phyloP scores from a whole-genome alignment of 1,140 invertebrate species.

The Dreissena polymorpha region DNA sequence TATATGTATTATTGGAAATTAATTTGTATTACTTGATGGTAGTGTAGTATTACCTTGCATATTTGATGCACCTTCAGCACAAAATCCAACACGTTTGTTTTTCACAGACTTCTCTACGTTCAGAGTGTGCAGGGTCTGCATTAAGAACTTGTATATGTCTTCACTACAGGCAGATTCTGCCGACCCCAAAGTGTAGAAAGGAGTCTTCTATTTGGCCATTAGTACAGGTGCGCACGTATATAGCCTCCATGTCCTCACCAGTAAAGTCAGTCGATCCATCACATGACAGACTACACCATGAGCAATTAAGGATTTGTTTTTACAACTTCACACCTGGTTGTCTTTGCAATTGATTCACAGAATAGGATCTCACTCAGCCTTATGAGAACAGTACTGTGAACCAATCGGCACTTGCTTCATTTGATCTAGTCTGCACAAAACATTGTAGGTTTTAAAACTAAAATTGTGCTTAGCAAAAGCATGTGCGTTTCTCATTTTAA shows the following conservation, averaged over 20 bases:
- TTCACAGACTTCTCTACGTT: not conserved
- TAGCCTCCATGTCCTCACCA: conserved; percentile 48
- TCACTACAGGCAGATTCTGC: conserved; percentile 38
- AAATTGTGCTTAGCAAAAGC: no score
- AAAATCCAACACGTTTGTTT: conserved; percentile 10
- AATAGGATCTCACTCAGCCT: not conserved
- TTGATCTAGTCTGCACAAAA: no score
- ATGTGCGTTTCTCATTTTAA: no score
- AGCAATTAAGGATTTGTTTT: not conserved
- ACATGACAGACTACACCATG: conserved; percentile 35
- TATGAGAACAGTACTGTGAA: not conserved
- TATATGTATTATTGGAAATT: not conserved
- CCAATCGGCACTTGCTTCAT: no score
- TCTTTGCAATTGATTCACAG: not conserved
- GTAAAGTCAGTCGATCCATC: conserved; percentile 51
- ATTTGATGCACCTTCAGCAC: conserved; percentile 26
- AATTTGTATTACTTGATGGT: not conserved
- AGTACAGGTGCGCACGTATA: conserved; percentile 26
- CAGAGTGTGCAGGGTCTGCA: not conserved
- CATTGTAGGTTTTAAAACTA: no score
- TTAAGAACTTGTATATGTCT: conserved; percentile 15
- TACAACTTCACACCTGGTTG: not conserved
- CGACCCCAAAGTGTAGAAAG: conserved; percentile 34
- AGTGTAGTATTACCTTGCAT: conserved; percentile 22
- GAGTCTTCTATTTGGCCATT: conserved; percentile 32